Base-by-base conservation (phyloP, 2,797 vertebrate genomes). In the Poliocrania exsul region DNA sequence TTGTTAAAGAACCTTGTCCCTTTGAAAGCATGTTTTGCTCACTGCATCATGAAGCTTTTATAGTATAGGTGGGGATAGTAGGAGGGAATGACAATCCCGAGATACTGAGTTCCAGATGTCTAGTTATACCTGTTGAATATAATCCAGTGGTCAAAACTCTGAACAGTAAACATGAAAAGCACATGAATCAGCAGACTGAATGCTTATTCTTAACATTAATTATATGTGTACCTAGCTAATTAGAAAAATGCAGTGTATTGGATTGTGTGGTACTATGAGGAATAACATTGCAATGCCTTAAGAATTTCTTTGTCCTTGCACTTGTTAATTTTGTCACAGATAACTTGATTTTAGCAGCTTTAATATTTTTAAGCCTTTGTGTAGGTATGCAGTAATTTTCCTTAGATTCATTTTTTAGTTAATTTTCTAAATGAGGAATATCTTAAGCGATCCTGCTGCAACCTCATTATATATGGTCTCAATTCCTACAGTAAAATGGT, bases 61-160 rank as follows among this genome's bases (percentile, higher is more conserved):
- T 58, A 57, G 54, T 29, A 81, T 46, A 95, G 90, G 95, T 81
- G 88, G 62, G 72, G 81, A 71, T 38, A 60, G 25, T 18, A 84
- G 74, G 74, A 94, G 21, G 12, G 21, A 13, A 91, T 80, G n/a
- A 47, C 72, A 85, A 49, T 24, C 47, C 58, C 24, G 24, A 89
- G 38, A 65, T 66, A 31, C 29, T 54, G 54, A 87, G 53, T 86
- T 86, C 61, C 54, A 29, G 47, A 31, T 72, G 62, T 81, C 86
- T 72, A 74, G 79, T 96, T 94, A 31, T 74, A 89, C 88, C 57
- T 72, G 78, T 65, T 88, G 28, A 93, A 75, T 88, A 71, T 91
- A 90, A 94, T 70, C 66, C 1, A 0, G 29, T 54, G 74, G 74
- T 81, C 74, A 86, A 91, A 91, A 62, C 65, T 62, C 37, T 2